Percentiles rank a stretch among this genome's conserved stretches.
These are phyloP conservation scores for Istiophorus platypterus DNA, from an alignment of 2,113 vertebrate genomes.

Conservation along the genomic window DNA sequence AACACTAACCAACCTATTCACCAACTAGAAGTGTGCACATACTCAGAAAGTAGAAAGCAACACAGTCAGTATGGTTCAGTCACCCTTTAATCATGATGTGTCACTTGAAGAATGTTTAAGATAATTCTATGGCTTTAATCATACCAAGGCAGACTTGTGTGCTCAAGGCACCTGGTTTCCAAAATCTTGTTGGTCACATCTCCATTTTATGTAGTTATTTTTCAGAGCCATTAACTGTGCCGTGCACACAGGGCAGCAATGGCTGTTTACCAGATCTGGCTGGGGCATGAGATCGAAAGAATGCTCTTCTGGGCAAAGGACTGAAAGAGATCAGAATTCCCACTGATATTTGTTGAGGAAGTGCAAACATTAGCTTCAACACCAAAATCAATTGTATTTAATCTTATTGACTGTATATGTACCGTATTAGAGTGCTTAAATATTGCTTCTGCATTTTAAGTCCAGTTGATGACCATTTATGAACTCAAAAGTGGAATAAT, in stretches of 20 bases:
- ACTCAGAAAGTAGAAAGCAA: conserved; percentile 34
- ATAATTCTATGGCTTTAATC: conserved; percentile 65
- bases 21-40: conserved; percentile 28
- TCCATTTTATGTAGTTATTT: conserved; percentile 61
- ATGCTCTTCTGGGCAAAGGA: conserved; percentile 24
- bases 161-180: conserved; percentile 60
- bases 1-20: neutral
- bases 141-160: conserved; percentile 43
- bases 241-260: conserved; percentile 43
- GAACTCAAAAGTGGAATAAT: neutral
- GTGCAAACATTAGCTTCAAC: neutral
- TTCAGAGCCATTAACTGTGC: conserved; percentile 44
- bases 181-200: conserved; percentile 59
- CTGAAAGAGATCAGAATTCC: conserved; percentile 15
- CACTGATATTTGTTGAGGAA: neutral
- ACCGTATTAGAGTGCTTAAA: neutral
- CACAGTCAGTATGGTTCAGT: conserved; percentile 27
- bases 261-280: conserved; percentile 40
- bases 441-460: neutral
- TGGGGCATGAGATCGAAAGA: conserved; percentile 8
- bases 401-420: neutral
- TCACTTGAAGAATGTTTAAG: conserved; percentile 55
- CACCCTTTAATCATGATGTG: conserved; percentile 41
- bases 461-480: neutral
- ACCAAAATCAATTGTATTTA: neutral